Evolutionary conservation across 1,140 invertebrate species (phyloP), one percentile per base, ranked within the genome.

Genomic region (Oscheius sp.): DNA sequence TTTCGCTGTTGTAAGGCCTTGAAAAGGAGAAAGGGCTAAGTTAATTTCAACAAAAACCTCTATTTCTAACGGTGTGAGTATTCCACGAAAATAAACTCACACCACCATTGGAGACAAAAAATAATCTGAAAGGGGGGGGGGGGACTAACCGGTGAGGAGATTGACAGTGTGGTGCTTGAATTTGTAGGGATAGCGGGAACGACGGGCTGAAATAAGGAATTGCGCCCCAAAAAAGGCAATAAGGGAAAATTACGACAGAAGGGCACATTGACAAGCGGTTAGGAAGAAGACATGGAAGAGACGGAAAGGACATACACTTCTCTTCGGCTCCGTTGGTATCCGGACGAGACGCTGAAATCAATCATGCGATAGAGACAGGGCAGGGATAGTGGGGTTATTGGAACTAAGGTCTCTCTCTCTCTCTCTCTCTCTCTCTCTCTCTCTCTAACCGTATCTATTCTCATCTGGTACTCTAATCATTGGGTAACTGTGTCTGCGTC

Each of bases 121-220:
- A n/a, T n/a, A n/a, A n/a, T n/a, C n/a, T n/a, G n/a, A n/a, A n/a
- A n/a, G n/a, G n/a, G n/a, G n/a, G n/a, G n/a, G n/a, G n/a, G n/a
- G n/a, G n/a, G n/a, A 13, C 45, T 35, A 49, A 83, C 81, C 80
- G 62, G 80, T 73, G 26, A 83, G 71, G 13, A 83, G 63, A 65
- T 84, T 84, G 13, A 84, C 81, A 13, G 81, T 83, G 68, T 83
- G 82, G 69, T 83, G 81, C 68, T 83, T 83, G 81, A 83, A 83
- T 32, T 81, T 78, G 72, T 83, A 83, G 18, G 81, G 81, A 63
- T 84, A 83, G 59, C 83, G 79, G 26, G 82, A 79, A 23, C 81
- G 68, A 23, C 82, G 42, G 61, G 76, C 71, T 77, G 69, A 58
- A 77, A 77, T 23, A 2, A 34, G 20, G 59, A 46, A 42, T 32